Base-by-base conservation (phyloP, 2,797 vertebrate genomes). In the Potorous gilbertii region DNA sequence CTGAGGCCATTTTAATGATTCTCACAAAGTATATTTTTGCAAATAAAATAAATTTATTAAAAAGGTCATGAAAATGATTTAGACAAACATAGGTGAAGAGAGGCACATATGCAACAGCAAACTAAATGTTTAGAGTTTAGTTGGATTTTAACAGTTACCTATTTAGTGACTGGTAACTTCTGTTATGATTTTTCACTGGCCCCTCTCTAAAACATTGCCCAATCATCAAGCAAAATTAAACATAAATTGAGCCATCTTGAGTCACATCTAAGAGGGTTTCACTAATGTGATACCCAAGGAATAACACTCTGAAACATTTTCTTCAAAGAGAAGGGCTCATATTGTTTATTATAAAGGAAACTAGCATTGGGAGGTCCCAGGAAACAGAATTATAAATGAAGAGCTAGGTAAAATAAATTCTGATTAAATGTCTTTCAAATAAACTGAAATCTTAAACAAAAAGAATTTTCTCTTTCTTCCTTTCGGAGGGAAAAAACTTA, bases 21-120 rank as follows among this genome's bases (percentile, higher is more conserved):
- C 14, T 96, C 87, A 95, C 46, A 94, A 52, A 97, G 54, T 96
- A 55, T 91, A 91, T 93, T 97, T 94, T 94, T 92, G 54, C 91
- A 96, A 96, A 97, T 94, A 96, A 97, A 97, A 66, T 50, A 98
- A 14, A 93, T 90, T 95, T 93, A 56, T 93, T 94, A 95, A 94
- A 97, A 98, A 98, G 97, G 97, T 98, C 96, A 98, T 96, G 59
- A 34, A 93, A 96, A n/a, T 10, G 9, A 96, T 97, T 95, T 97
- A 62, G 27, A 94, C 46, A 31, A 16, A 96, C 57, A n/a, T 95
- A 50, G 52, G 4, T 96, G 56, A 95, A 52, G 54, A 94, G 46
- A 94, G 94, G 74, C 52, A 31, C n/a, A n/a, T 90, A 95, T 91
- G 8, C 95, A 95, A 96, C 97, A 56, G 74, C 92, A 96, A 97